These are phyloP conservation scores for Cyaniris semiargus DNA, from an alignment of 2,888 invertebrate species.

Conservation along the genomic window DNA sequence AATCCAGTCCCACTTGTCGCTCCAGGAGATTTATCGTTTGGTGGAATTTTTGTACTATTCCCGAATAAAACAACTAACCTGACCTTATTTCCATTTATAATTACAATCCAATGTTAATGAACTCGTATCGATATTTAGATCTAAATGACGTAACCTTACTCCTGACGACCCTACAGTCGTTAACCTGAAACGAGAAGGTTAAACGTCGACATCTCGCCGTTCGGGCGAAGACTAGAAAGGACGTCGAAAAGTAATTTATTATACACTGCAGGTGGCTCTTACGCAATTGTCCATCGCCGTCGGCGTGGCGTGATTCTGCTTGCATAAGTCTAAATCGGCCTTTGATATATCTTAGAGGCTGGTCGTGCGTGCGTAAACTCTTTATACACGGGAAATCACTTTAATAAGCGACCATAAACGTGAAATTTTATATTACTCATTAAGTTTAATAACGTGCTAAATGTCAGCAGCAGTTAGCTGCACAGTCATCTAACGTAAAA, in stretches of 20 bases:
- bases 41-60: neutral
- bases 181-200: slow-evolving; percentile 13
- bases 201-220: neutral
- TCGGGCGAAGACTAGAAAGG: slow-evolving; percentile 5
- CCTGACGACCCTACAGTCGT: neutral
- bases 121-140: neutral
- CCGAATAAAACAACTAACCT: neutral
- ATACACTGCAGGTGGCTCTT: slow-evolving; percentile 41
- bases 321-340: slow-evolving; percentile 40
- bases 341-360: slow-evolving; percentile 20
- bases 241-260: slow-evolving; percentile 37
- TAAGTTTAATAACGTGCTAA: neutral
- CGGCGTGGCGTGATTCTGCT: slow-evolving; percentile 39
- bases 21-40: neutral
- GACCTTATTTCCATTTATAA: neutral
- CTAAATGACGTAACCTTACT: neutral
- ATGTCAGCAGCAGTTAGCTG: neutral
- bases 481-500: neutral
- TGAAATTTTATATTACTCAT: neutral
- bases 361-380: slow-evolving; percentile 27
- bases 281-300: slow-evolving; percentile 41
- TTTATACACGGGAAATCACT: slow-evolving; percentile 6
- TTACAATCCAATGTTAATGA: neutral
- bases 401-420: slow-evolving; percentile 2
- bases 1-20: neutral